A percentile compares a stretch with the other conserved stretches of the same genome.
phyloP scores from a whole-genome alignment of 1,140 invertebrate genomes.

The Eueides isabella region DNA sequence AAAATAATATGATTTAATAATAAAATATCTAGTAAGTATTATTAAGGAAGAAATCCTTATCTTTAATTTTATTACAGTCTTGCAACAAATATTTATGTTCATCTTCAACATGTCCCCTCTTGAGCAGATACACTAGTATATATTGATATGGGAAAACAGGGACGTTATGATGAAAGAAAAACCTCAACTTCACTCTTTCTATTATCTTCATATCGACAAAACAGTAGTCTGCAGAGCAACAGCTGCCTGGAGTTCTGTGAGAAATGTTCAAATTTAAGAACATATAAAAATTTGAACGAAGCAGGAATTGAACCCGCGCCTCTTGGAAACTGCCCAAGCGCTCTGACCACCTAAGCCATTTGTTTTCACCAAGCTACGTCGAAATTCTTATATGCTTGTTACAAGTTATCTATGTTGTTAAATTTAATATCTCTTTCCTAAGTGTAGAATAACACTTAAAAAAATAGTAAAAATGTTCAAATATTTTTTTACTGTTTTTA shows the following conservation, averaged over 20 bases:
- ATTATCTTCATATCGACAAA: conserved; percentile 78
- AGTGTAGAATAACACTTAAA: no score
- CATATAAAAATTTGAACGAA: no score
- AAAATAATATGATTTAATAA: conserved; percentile 14
- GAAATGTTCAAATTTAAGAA: neutral
- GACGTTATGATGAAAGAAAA: conserved; percentile 75
- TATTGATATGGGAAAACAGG: conserved; percentile 77
- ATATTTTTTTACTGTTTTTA: no score
- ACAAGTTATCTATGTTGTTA: no score
- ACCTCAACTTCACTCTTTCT: conserved; percentile 68
- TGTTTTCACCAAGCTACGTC: no score
- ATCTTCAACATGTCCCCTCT: conserved; percentile 66
- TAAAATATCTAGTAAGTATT: conserved; percentile 59
- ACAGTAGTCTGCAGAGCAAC: conserved; percentile 73
- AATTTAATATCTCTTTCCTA: no score
- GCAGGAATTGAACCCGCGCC: no score
- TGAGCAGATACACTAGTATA: conserved; percentile 70
- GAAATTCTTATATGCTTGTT: no score
- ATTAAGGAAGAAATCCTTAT: conserved; percentile 66
- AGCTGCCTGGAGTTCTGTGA: conserved; percentile 74
- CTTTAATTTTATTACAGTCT: conserved; percentile 65
- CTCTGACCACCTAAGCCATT: no score
- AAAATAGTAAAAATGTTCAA: no score
- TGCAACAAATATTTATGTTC: conserved; percentile 75
- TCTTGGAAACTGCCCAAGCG: no score